phyloP scores from a whole-genome alignment of 2,113 vertebrate genomes.

The Dasypus novemcinctus region DNA sequence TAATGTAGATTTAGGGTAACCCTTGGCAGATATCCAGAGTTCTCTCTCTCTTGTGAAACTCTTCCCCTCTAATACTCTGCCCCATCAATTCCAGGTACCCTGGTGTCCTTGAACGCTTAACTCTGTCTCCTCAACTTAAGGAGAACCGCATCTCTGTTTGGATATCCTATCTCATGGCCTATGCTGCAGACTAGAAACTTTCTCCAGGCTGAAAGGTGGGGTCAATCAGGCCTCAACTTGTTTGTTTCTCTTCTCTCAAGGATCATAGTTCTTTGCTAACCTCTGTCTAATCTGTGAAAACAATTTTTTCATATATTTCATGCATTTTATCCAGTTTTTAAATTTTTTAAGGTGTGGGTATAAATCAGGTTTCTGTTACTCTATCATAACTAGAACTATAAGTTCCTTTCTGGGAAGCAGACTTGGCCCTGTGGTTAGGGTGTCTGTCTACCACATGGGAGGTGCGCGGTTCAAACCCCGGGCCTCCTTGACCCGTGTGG shows the following conservation, averaged over 20 bases:
- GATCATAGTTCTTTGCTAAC: not conserved
- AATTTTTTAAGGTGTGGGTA: not conserved
- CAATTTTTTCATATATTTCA: constrained; percentile 1
- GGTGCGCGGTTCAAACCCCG: no score
- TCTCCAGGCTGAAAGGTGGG: not conserved
- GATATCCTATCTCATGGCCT: not conserved
- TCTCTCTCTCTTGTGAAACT: not conserved
- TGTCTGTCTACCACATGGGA: no score
- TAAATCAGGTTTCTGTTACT: not conserved
- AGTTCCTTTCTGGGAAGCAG: not conserved
- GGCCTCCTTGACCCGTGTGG: no score
- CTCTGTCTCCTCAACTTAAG: constrained; percentile 2
- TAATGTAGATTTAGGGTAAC: not conserved
- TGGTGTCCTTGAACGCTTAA: not conserved
- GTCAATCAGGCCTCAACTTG: not conserved
- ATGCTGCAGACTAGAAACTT: not conserved
- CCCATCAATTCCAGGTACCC: not conserved
- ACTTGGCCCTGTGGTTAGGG: no score
- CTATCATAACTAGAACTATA: not conserved
- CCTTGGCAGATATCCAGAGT: not conserved
- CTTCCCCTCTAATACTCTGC: not conserved
- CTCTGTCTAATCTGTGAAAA: constrained; percentile 17
- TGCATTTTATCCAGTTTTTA: not conserved
- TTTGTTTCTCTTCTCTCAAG: not conserved
- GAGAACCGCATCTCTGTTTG: not conserved